Conservation (phyloP, 2,113 vertebrate species). For the Xiphorhynchus elegans region DNA sequence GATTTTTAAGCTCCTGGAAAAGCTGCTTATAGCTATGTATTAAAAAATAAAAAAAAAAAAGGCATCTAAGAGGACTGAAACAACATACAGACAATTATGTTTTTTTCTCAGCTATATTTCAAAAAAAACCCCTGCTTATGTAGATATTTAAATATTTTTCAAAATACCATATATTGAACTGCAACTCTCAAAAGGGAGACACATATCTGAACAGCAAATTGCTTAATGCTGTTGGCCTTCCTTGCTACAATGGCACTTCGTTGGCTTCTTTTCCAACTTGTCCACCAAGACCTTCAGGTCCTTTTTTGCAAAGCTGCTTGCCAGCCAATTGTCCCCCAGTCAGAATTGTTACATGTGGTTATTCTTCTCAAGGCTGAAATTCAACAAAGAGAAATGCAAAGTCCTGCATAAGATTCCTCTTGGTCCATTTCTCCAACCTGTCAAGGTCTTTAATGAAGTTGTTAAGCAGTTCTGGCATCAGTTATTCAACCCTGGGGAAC, state of each 20-base stretch:
- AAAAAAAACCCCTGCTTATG: neutral
- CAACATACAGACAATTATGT: neutral
- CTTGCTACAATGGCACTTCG: neutral
- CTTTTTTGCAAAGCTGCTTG: neutral
- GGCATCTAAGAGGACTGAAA: neutral
- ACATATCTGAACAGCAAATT: neutral
- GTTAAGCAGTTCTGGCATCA: neutral
- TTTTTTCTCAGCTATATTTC: neutral
- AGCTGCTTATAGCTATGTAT: neutral
- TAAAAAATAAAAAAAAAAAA: neutral
- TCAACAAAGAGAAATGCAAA: neutral
- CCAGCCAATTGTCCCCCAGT: neutral
- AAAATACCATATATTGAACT: neutral
- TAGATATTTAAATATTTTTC: neutral
- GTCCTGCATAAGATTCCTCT: neutral
- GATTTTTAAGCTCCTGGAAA: neutral
- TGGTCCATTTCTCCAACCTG: neutral
- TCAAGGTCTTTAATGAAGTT: neutral
- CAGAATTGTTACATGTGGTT: neutral
- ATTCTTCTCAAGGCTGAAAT: neutral
- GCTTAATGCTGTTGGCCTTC: neutral
- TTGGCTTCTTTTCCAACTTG: neutral
- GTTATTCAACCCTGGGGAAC: neutral
- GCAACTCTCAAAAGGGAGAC: neutral
- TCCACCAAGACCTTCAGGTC: neutral